A percentile compares a stretch with the other conserved stretches of the same genome.
Conservation (phyloP, 2,888 invertebrate genomes). For the Megastigmus dorsalis region DNA sequence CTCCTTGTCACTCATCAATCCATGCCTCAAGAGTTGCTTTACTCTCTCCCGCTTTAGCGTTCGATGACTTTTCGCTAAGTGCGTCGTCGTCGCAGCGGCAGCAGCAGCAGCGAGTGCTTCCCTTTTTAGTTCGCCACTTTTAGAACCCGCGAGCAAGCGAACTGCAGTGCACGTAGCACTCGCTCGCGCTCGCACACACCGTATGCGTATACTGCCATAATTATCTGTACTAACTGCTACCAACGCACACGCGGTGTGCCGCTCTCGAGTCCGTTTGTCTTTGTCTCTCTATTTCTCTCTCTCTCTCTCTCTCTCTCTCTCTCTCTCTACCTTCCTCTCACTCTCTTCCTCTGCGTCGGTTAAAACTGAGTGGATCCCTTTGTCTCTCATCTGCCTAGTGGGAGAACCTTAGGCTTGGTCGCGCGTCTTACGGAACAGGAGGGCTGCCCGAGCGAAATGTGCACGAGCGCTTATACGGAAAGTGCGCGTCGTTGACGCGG, state of each 20-base stretch:
- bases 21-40: background rate
- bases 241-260: background rate
- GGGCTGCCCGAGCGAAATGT: background rate
- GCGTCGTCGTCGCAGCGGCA: background rate
- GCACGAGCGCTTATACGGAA: too few species aligned
- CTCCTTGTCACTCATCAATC: conserved; percentile 17
- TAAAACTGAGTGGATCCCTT: too few species aligned
- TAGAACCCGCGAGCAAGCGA: conserved; percentile 9
- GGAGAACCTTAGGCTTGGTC: background rate
- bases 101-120: background rate
- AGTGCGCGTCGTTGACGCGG: too few species aligned
- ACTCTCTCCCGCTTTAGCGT: background rate
- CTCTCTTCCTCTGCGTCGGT: too few species aligned
- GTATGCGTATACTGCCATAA: background rate
- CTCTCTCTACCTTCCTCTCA: background rate
- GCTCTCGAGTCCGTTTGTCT: background rate
- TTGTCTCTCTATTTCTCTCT: background rate
- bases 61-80: conserved; percentile 25
- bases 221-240: conserved; percentile 19
- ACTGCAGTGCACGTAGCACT: too few species aligned
- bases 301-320: too few species aligned
- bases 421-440: background rate
- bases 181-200: background rate
- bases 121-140: conserved; percentile 24
- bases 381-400: background rate